phyloP scores from a whole-genome alignment of 2,113 vertebrate genomes.

The Ageneiosus marmoratus region DNA sequence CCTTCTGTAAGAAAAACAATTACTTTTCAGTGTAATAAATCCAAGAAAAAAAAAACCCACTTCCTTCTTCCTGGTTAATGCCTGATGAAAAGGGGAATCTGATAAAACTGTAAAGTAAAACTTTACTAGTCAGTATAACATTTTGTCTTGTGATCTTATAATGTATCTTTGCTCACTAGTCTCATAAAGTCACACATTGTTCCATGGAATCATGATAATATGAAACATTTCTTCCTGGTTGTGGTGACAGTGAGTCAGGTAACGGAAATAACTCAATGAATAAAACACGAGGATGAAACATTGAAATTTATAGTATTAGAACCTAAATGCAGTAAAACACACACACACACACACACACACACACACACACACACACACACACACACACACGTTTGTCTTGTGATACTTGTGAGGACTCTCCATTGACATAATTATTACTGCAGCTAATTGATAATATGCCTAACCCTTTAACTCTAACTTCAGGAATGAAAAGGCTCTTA shows the following conservation, averaged over 20 bases:
- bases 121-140: constrained; percentile 6
- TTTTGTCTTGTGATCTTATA: neutral
- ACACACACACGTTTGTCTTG: neutral
- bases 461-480: no score
- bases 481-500: no score
- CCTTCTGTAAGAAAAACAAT: neutral
- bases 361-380: neutral
- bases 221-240: constrained; percentile 10
- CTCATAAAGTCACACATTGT: constrained; percentile 15
- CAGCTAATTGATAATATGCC: no score
- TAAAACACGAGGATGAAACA: neutral
- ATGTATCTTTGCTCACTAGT: neutral
- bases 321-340: neutral
- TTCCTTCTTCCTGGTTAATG: constrained; percentile 26
- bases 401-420: no score
- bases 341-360: no score
- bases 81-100: constrained; percentile 20
- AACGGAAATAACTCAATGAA: constrained; percentile 5
- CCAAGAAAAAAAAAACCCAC: neutral
- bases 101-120: neutral
- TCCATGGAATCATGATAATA: constrained; percentile 27
- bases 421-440: no score
- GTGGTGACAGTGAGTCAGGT: constrained; percentile 4
- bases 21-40: neutral
- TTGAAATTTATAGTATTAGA: neutral